These are phyloP conservation scores for Chlorodrepanis virens DNA, from an alignment of 2,113 vertebrate genomes.

Conservation along the genomic window DNA sequence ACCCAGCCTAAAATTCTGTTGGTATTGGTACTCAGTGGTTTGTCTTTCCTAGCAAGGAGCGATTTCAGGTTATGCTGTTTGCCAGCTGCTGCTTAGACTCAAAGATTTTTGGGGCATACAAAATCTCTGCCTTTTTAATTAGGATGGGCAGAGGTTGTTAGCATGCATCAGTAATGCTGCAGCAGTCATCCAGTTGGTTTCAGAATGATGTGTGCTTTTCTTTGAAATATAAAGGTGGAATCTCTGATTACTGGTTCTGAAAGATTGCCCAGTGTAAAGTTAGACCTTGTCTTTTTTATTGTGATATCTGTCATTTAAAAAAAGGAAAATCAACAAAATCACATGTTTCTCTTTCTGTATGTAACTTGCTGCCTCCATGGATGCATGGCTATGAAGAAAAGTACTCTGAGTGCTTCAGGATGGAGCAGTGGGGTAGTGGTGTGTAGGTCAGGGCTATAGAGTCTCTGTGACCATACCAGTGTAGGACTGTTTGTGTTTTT, in stretches of 20 bases:
- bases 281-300: not conserved
- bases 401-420: not conserved
- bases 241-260: not conserved
- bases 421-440: not conserved
- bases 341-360: not conserved
- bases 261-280: not conserved
- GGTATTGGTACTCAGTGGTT: not conserved
- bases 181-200: not conserved
- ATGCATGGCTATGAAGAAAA: not conserved
- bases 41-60: not conserved
- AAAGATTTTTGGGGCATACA: not conserved
- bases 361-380: not conserved
- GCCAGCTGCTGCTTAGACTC: not conserved
- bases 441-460: not conserved
- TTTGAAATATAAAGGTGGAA: not conserved
- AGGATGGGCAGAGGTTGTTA: not conserved
- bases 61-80: not conserved
- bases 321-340: not conserved
- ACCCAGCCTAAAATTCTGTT: not conserved
- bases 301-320: not conserved
- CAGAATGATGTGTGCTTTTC: not conserved
- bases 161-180: not conserved
- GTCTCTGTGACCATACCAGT: not conserved
- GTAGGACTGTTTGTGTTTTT: not conserved
- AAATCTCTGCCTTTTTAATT: not conserved